A percentile compares a stretch with the other conserved stretches of the same genome.
These are phyloP conservation scores for Sarcoramphus papa DNA, from an alignment of 2,797 vertebrate genomes.

Conservation along the genomic window DNA sequence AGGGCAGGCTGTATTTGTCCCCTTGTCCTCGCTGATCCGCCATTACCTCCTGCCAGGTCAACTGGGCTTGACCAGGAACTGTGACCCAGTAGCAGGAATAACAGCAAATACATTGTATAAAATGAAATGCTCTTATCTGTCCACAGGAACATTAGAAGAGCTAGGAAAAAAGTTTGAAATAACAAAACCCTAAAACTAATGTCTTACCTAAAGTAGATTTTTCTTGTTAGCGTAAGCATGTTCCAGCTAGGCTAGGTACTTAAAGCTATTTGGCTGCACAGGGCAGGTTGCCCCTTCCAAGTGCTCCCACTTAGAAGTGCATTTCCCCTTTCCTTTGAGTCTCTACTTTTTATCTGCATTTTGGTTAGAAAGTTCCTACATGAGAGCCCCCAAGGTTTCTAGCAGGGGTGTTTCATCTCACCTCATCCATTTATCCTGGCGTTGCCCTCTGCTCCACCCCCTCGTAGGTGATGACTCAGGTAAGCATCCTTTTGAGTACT, in stretches of 20 bases:
- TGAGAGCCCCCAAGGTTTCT: neutral
- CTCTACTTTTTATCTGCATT: neutral
- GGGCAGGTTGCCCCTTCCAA: neutral
- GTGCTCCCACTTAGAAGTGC: neutral
- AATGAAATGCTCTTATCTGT: neutral
- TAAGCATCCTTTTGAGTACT: neutral
- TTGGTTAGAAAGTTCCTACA: neutral
- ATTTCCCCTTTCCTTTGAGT: neutral
- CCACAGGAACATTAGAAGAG: neutral
- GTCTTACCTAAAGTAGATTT: neutral
- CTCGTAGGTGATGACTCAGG: accelerated
- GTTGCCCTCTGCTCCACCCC: neutral
- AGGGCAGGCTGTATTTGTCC: neutral
- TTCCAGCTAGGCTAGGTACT: neutral
- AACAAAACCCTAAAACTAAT: neutral
- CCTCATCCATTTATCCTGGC: neutral
- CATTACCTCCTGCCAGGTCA: neutral
- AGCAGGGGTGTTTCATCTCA: neutral
- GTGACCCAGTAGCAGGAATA: neutral
- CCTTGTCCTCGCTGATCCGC: neutral
- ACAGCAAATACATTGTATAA: neutral
- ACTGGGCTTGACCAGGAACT: neutral
- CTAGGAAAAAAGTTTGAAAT: neutral
- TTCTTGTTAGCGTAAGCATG: neutral
- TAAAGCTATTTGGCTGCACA: neutral